These are phyloP conservation scores for Noctua fimbriata DNA, from an alignment of 2,888 invertebrate species.

Conservation along the genomic window DNA sequence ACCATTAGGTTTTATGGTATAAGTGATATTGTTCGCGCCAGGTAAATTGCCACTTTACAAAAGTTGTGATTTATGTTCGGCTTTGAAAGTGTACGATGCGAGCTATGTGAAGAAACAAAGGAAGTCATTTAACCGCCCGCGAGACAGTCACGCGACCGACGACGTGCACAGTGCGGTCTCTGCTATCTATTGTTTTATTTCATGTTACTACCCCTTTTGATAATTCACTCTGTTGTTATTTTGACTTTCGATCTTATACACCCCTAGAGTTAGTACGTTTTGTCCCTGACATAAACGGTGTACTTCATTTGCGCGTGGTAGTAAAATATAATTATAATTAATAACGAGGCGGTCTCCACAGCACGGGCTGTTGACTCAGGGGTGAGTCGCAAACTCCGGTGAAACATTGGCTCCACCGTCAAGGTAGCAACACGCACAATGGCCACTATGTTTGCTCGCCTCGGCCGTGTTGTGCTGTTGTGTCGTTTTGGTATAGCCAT, in stretches of 20 bases:
- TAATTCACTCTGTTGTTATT: constrained; percentile 67
- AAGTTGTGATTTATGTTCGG: constrained; percentile 77
- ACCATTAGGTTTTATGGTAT: constrained; percentile 61
- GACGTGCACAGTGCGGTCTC: constrained; percentile 74
- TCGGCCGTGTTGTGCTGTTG: constrained; percentile 74
- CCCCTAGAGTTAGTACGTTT: constrained; percentile 18
- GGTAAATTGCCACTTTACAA: constrained; percentile 76
- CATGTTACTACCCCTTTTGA: constrained; percentile 69
- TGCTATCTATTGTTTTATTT: constrained; percentile 79
- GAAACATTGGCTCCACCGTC: constrained; percentile 78
- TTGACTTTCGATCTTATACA: constrained; percentile 47
- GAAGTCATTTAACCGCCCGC: constrained; percentile 85
- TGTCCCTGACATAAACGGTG: constrained; percentile 33
- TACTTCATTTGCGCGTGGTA: constrained; percentile 60
- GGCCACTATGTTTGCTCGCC: constrained; percentile 80
- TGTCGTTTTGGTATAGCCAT: constrained; percentile 72
- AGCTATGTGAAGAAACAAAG: constrained; percentile 85
- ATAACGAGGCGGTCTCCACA: constrained; percentile 75
- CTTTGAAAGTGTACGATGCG: constrained; percentile 77
- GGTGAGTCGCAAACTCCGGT: constrained; percentile 78
- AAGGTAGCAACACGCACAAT: constrained; percentile 84
- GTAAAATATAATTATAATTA: constrained; percentile 72
- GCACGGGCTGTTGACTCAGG: constrained; percentile 80
- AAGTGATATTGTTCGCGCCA: constrained; percentile 70
- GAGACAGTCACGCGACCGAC: constrained; percentile 85